Evolutionary conservation across 2,113 vertebrate species (phyloP).

Genomic region (Tragulus kanchil): DNA sequence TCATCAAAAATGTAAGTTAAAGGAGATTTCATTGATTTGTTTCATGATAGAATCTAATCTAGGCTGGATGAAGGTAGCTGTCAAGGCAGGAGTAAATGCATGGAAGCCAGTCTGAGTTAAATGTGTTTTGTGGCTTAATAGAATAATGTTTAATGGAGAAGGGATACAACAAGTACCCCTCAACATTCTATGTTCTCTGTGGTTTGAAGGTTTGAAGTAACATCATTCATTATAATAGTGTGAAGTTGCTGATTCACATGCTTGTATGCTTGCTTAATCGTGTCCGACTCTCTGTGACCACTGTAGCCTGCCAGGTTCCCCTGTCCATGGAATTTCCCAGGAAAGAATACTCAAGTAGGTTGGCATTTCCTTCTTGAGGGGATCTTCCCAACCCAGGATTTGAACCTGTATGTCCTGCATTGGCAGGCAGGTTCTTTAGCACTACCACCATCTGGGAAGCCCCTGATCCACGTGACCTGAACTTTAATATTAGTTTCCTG

Average conservation of each 20-base stretch:
- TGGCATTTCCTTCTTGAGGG: no score
- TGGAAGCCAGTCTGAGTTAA: neutral
- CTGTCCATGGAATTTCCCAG: no score
- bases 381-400: no score
- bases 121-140: slow-evolving; percentile 17
- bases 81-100: neutral
- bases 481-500: neutral
- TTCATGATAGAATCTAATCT: neutral
- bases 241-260: neutral
- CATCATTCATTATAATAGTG: neutral
- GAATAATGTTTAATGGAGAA: slow-evolving; percentile 30
- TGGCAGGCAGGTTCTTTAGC: no score
- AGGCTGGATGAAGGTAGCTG: neutral
- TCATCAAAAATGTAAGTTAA: neutral
- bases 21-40: slow-evolving; percentile 15
- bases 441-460: no score
- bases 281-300: no score
- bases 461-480: neutral
- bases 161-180: neutral
- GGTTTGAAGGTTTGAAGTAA: neutral
- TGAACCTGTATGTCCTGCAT: no score
- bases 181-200: neutral
- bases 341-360: no score
- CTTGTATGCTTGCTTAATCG: no score
- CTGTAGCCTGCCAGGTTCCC: no score